A percentile compares a stretch with the other conserved stretches of the same genome.
These are phyloP conservation scores for Polylopha cassiicola DNA, from an alignment of 2,888 invertebrate genomes.

Conservation along the genomic window DNA sequence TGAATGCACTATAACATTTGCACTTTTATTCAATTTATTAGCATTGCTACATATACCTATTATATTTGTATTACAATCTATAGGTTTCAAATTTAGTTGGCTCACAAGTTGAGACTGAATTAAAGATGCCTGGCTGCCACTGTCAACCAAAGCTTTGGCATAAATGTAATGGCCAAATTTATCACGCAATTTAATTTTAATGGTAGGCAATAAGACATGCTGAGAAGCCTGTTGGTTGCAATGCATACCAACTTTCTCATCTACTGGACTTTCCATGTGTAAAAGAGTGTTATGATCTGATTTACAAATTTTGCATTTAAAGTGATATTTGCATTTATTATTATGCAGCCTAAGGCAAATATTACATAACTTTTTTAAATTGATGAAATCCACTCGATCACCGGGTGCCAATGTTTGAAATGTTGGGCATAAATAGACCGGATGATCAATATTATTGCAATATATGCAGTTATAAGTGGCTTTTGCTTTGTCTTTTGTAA, in stretches of 20 bases:
- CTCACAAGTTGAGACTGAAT: not conserved
- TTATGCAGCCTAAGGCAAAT: conserved; percentile 2
- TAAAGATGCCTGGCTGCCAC: not conserved
- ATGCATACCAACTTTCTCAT: not conserved
- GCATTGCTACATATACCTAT: not conserved
- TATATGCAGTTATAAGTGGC: not conserved
- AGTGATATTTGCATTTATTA: not conserved
- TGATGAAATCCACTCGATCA: not conserved
- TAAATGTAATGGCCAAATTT: not conserved
- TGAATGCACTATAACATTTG: not conserved
- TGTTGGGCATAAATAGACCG: conserved; percentile 1
- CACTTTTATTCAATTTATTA: not conserved
- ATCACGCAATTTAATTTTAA: not conserved
- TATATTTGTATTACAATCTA: not conserved
- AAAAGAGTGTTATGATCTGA: not conserved
- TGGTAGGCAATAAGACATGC: not conserved
- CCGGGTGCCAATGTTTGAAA: conserved; percentile 1
- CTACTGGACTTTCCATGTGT: not conserved
- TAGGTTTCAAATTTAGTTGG: not conserved
- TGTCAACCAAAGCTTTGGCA: not conserved
- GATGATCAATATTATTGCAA: not conserved
- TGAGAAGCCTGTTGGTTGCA: not conserved
- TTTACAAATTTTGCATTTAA: not conserved
- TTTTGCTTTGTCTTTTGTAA: not conserved
- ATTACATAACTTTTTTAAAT: conserved; percentile 3